Conservation (phyloP, 2,797 vertebrate genomes). For the Sarcophilus harrisii region DNA sequence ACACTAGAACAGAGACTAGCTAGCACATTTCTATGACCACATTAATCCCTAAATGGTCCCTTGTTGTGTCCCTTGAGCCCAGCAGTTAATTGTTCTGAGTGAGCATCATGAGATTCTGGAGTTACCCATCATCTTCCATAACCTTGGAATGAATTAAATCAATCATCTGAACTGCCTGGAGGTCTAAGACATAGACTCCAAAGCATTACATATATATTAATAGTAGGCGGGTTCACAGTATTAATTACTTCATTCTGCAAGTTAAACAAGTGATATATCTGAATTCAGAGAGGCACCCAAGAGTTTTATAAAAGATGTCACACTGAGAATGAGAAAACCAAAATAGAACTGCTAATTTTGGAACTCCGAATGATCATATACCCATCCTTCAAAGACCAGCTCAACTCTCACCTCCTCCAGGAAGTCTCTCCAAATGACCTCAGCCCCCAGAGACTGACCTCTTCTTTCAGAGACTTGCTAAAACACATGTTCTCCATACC, state of each 20-base stretch:
- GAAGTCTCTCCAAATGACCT: slow-evolving; percentile 19
- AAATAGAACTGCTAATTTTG: slow-evolving; percentile 71
- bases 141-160: slow-evolving; percentile 88
- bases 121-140: slow-evolving; percentile 80
- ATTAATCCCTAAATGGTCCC: slow-evolving; percentile 45
- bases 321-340: slow-evolving; percentile 66
- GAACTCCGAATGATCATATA: slow-evolving; percentile 43
- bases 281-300: slow-evolving; percentile 81
- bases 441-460: neutral
- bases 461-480: neutral
- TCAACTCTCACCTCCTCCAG: neutral
- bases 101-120: slow-evolving; percentile 77
- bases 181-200: slow-evolving; percentile 81
- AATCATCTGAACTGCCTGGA: slow-evolving; percentile 80
- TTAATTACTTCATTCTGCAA: slow-evolving; percentile 87
- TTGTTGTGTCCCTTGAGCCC: slow-evolving; percentile 48
- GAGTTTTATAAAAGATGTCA: slow-evolving; percentile 69
- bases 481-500: neutral
- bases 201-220: slow-evolving; percentile 83
- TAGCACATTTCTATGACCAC: slow-evolving; percentile 59
- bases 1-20: slow-evolving; percentile 64
- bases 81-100: slow-evolving; percentile 73
- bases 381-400: slow-evolving; percentile 5
- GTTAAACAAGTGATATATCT: slow-evolving; percentile 86
- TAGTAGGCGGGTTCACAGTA: slow-evolving; percentile 82